A percentile compares a stretch with the other conserved stretches of the same genome.
Conservation (phyloP, 2,888 invertebrate genomes). For the Xestia rhomboidea region DNA sequence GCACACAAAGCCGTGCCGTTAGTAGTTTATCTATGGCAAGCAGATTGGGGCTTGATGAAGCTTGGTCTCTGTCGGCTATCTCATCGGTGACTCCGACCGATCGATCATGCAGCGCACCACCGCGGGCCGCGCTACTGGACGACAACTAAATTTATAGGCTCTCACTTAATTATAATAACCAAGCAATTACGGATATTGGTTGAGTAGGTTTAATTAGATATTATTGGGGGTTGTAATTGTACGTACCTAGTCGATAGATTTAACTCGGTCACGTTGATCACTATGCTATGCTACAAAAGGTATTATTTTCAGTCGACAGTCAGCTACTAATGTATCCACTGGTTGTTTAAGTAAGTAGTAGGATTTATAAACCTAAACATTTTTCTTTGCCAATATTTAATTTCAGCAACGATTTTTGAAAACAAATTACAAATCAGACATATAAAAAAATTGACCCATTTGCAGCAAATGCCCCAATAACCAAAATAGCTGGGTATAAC, state of each 20-base stretch:
- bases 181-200: conserved; percentile 12
- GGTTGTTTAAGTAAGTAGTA: no score
- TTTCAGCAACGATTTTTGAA: neutral
- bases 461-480: conserved; percentile 31
- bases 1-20: neutral
- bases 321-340: neutral
- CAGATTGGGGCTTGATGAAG: neutral
- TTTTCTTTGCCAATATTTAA: conserved; percentile 4
- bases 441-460: conserved; percentile 28
- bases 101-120: conserved; percentile 14
- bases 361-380: neutral
- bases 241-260: neutral
- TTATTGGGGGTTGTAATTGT: neutral
- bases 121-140: neutral
- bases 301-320: conserved; percentile 1
- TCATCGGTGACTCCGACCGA: neutral
- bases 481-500: conserved; percentile 22
- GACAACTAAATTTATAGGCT: neutral
- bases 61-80: neutral
- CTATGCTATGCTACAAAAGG: neutral
- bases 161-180: conserved; percentile 30
- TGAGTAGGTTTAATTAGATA: neutral
- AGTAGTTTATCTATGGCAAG: neutral
- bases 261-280: no score
- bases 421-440: neutral